Evolutionary conservation across 2,888 invertebrate species (phyloP), one percentile per base, ranked within the genome.

Genomic region (Hyalella azteca): DNA sequence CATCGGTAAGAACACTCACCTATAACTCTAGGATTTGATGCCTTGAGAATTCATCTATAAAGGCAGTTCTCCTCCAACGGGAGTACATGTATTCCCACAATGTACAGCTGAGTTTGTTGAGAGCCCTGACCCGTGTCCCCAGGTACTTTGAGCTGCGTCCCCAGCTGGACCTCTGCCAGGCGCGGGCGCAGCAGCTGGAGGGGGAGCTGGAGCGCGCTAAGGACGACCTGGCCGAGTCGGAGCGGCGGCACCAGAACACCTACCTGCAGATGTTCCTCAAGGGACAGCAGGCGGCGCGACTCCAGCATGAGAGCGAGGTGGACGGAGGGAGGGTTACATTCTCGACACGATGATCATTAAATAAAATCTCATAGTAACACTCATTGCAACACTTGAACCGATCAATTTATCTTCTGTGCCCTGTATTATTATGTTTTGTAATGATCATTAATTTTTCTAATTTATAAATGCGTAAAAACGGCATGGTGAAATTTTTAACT

Each of bases 191-290:
- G 9, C 81, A 85, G 75, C 88, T 94, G 84, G 94, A 94, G 87
- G 90, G 90, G 81, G 92, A 93, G 86, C 87, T 94, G 81, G 93
- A 93, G 86, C 91, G 92, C 81, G 91, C 92, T 77, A 94, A 87
- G 92, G 93, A 83, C 93, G 93, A 87, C 91, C 91, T 81, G 86
- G 91, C 93, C 73, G 92, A 93, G 88, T 91, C 92, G 88, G 92
- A 94, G 88, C 80, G 85, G 73, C 85, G 92, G 85, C 93, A 94
- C 86, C 92, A 92, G 86, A 91, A 93, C 86, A 91, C 92, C 89
- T 94, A 94, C 88, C 89, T 94, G 87, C 92, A 94, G 88, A 93
- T 94, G 93, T 94, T 93, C 88, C 91, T 92, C 86, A 93, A 94
- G 89, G 94, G 93, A 41, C 92, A 93, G 86, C 93, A 93, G 87